phyloP scores from a whole-genome alignment of 2,797 vertebrate species.

The Phoebastria nigripes region DNA sequence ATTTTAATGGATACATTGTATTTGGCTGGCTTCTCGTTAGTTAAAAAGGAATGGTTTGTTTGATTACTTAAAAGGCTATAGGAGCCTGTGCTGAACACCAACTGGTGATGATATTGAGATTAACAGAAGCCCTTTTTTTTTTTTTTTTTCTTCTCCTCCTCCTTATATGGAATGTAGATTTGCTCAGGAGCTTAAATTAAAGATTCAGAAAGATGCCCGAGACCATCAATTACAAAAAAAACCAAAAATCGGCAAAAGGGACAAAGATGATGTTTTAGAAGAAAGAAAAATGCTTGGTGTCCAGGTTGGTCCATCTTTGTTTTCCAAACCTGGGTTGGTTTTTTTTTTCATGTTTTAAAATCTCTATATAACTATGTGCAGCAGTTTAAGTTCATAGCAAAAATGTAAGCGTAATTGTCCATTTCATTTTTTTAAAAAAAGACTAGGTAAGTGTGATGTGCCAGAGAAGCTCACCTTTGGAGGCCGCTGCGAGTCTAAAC shows the following conservation, averaged over 20 bases:
- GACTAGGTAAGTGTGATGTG: background rate
- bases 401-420: background rate
- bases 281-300: constrained; percentile 67
- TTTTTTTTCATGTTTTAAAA: background rate
- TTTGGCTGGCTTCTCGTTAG: background rate
- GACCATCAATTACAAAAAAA: constrained; percentile 70
- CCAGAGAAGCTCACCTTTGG: background rate
- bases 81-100: background rate
- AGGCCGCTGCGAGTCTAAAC: background rate
- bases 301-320: constrained; percentile 61
- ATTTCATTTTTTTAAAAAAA: background rate
- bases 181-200: constrained; percentile 80
- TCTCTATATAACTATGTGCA: background rate
- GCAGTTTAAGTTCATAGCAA: background rate
- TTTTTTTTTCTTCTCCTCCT: no score
- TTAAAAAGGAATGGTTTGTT: background rate
- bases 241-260: constrained; percentile 67
- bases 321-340: background rate
- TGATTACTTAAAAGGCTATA: background rate
- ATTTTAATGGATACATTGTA: background rate
- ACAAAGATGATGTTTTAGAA: constrained; percentile 68
- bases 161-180: constrained; percentile 68
- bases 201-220: constrained; percentile 75
- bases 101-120: background rate
- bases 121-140: background rate